Conservation (phyloP, 2,797 vertebrate genomes). For the Ataeniobius toweri region DNA sequence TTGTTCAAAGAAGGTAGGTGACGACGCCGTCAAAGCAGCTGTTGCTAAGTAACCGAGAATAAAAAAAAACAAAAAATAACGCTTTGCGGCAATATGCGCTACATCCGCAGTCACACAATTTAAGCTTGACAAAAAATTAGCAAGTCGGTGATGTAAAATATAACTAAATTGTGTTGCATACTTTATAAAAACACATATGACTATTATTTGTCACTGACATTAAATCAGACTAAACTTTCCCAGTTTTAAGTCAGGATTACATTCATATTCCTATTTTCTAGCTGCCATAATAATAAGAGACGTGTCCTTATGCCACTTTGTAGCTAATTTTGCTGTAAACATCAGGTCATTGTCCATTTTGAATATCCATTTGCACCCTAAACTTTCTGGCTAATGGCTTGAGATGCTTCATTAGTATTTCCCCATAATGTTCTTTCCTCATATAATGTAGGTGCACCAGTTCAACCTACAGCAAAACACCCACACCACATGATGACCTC, state of each 20-base stretch:
- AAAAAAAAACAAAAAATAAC: neutral
- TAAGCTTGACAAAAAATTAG: neutral
- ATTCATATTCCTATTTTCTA: too few relatives aligned
- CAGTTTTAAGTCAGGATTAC: neutral
- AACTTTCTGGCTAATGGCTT: too few relatives aligned
- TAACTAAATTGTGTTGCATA: neutral
- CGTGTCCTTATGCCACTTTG: too few relatives aligned
- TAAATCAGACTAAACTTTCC: neutral
- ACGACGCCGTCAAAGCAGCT: neutral
- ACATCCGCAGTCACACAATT: neutral
- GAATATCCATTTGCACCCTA: too few relatives aligned
- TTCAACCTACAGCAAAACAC: too few relatives aligned
- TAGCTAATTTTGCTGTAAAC: too few relatives aligned
- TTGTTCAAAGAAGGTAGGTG: slow-evolving; percentile 19
- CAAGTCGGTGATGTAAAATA: neutral
- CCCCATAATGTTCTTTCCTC: too few relatives aligned
- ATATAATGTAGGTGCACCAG: too few relatives aligned
- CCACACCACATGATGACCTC: too few relatives aligned
- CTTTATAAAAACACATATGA: neutral
- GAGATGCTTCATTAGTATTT: too few relatives aligned
- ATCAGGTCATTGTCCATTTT: too few relatives aligned
- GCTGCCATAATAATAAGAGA: too few relatives aligned
- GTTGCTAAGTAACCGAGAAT: neutral
- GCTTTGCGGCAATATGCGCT: neutral
- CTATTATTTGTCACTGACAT: neutral